Conservation (phyloP, 2,797 vertebrate genomes). For the Sebastes wilsoni region DNA sequence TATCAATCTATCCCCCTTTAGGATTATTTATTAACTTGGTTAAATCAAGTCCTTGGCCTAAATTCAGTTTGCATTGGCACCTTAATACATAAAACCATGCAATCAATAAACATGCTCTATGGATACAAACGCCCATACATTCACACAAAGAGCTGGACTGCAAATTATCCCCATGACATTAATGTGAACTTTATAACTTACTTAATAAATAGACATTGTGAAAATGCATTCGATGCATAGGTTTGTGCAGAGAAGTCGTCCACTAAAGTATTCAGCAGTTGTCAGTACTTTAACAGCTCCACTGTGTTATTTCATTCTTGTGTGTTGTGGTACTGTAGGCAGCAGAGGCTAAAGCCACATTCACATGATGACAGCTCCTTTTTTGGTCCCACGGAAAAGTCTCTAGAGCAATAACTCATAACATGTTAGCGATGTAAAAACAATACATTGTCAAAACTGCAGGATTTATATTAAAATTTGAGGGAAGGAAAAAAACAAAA, state of each 20-base stretch:
- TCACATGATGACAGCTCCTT: constrained; percentile 38
- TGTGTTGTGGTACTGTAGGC: constrained; percentile 48
- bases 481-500: neutral
- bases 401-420: constrained; percentile 14
- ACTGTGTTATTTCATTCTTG: constrained; percentile 1
- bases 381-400: constrained; percentile 66
- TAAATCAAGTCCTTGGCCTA: constrained; percentile 24
- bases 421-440: constrained; percentile 1
- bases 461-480: constrained; percentile 3
- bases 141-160: constrained; percentile 23
- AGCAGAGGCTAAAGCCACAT: constrained; percentile 49
- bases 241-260: constrained; percentile 60
- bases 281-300: constrained; percentile 28
- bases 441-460: constrained; percentile 12
- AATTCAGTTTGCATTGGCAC: constrained; percentile 35
- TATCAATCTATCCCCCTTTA: neutral
- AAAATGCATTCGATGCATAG: constrained; percentile 59
- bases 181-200: constrained; percentile 47
- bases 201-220: constrained; percentile 59
- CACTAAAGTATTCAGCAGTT: constrained; percentile 54
- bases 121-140: constrained; percentile 41
- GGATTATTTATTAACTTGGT: constrained; percentile 26
- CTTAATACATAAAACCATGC: constrained; percentile 62
- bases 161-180: constrained; percentile 19
- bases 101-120: constrained; percentile 46